Evolutionary conservation across 2,113 vertebrate genomes (phyloP), one percentile per base, ranked within the genome.

Genomic region (Agelaius phoeniceus): DNA sequence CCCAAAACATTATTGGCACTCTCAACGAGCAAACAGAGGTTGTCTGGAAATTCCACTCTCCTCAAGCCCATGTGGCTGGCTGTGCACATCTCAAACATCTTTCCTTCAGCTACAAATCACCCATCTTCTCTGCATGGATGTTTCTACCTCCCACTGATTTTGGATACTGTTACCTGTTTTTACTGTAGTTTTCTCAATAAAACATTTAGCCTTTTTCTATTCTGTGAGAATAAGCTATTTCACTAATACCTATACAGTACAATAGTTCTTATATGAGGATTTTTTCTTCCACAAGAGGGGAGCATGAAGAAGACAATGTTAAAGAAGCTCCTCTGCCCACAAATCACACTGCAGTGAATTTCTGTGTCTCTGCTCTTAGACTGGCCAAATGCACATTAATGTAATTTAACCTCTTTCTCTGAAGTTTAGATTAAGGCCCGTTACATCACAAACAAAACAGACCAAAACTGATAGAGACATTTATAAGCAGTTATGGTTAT

Each of bases 401-500:
- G 31, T 31, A 73, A 95, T 96, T 94, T 91, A 82, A 80, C 11
- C 14, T 89, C 57, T 75, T 85, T 80, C 78, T 91, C 87, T 93
- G 67, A 91, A 96, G 62, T 95, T 93, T 58, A 80, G 54, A 90
- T 93, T 91, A 93, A 96, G 92, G 71, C 37, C 54, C 2, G 0
- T 61, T 91, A 69, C 67, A 58, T 87, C 37, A 76, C 71, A 79
- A 85, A 73, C 79, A 91, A 90, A 85, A 41, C 54, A 84, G 79
- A 87, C 37, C 76, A 83, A 93, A 91, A 91, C 69, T 33, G 44
- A 79, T 73, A 51, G 23, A 93, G 91, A 89, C 74, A 54, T 94
- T 92, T 95, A 87, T 88, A 78, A 90, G 62, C 67, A 79, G 71
- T 68, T 87, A 87, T 49, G 71, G 84, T 90, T 94, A 87, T 75